phyloP scores from a whole-genome alignment of 1,140 invertebrate genomes.

The Drosophila insularis region DNA sequence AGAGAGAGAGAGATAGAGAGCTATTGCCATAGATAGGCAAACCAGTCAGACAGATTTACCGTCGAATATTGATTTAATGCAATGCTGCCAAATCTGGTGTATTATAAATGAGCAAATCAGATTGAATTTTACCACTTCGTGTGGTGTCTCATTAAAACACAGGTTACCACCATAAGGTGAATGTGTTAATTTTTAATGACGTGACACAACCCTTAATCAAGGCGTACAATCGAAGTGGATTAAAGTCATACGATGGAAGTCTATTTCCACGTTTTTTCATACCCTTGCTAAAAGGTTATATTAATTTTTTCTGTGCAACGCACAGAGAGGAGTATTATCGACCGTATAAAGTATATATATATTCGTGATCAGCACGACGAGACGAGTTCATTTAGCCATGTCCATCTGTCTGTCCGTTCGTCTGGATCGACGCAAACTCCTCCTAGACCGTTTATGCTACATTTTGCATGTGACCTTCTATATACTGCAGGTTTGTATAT shows the following conservation, averaged over 20 bases:
- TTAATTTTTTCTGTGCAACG: too few relatives aligned
- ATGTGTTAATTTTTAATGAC: neutral
- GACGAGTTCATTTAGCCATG: too few relatives aligned
- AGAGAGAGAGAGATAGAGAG: neutral
- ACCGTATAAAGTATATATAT: too few relatives aligned
- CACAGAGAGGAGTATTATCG: too few relatives aligned
- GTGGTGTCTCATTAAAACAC: neutral
- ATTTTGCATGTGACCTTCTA: too few relatives aligned
- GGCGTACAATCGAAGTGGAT: neutral
- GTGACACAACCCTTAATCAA: neutral
- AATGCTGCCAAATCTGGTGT: constrained; percentile 13
- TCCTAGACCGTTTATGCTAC: too few relatives aligned
- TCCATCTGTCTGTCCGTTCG: too few relatives aligned
- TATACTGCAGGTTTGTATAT: too few relatives aligned
- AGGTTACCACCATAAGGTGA: neutral
- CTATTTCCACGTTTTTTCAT: neutral
- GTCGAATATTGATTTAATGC: constrained; percentile 55
- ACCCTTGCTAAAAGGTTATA: too few relatives aligned
- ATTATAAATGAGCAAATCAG: constrained; percentile 23
- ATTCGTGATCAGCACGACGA: too few relatives aligned
- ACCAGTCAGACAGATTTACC: constrained; percentile 30
- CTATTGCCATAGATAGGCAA: constrained; percentile 21
- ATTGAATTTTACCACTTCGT: constrained; percentile 33
- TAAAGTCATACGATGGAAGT: neutral
- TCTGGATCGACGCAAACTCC: too few relatives aligned